These are phyloP conservation scores for Sisor rabdophorus DNA, from an alignment of 2,113 vertebrate species.

Conservation along the genomic window DNA sequence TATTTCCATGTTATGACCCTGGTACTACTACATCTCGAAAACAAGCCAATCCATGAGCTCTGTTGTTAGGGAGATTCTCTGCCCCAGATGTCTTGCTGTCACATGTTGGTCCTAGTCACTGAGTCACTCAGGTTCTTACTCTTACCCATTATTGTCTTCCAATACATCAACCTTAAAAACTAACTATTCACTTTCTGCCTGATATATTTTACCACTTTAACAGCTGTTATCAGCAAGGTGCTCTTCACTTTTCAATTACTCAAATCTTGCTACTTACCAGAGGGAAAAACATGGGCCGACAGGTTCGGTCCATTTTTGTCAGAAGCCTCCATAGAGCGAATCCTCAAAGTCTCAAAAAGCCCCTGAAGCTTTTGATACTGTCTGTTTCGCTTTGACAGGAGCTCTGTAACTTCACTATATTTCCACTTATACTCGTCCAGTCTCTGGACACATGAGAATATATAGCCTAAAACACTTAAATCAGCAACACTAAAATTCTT, in stretches of 20 bases:
- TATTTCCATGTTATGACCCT: not conserved
- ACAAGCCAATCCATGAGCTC: too few relatives aligned
- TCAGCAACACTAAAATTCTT: not conserved
- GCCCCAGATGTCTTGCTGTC: too few relatives aligned
- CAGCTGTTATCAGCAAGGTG: too few relatives aligned
- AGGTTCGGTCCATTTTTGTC: slow-evolving; percentile 53
- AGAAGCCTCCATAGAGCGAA: slow-evolving; percentile 75
- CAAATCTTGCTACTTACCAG: slow-evolving; percentile 49
- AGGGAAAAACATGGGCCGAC: slow-evolving; percentile 34
- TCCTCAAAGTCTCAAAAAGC: slow-evolving; percentile 80
- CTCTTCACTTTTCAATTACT: not conserved
- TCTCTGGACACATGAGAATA: slow-evolving; percentile 56
- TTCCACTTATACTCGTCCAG: slow-evolving; percentile 87
- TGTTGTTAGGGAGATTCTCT: too few relatives aligned
- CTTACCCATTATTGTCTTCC: too few relatives aligned
- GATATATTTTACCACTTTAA: too few relatives aligned
- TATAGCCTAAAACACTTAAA: not conserved
- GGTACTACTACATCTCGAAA: not conserved
- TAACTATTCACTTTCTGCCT: too few relatives aligned
- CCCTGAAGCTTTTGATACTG: slow-evolving; percentile 86
- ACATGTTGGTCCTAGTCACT: too few relatives aligned
- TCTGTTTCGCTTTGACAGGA: slow-evolving; percentile 82
- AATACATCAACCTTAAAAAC: too few relatives aligned
- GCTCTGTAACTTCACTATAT: slow-evolving; percentile 83
- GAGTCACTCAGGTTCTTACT: too few relatives aligned